Base-by-base conservation (phyloP, 2,113 vertebrate genomes). In the Oceanites oceanicus region DNA sequence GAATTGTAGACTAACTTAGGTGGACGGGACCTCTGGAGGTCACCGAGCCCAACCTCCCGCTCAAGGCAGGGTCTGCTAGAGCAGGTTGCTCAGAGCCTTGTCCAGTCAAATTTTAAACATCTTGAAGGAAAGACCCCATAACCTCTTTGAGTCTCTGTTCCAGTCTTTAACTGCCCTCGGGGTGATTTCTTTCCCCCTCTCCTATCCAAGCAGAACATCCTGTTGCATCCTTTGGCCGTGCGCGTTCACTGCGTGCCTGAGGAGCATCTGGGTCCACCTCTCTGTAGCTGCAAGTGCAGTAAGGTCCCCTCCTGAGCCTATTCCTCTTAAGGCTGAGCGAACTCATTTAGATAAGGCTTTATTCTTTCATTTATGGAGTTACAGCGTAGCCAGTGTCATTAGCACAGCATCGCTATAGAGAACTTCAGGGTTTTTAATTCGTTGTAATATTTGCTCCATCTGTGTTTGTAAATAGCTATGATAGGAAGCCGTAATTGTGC, bases 161-260 rank as follows among this genome's bases (percentile, higher is more conserved):
- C n/a, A 53, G 21, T 27, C 13, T 71, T 58, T 66, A 76, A 20
- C 9, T 21, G 30, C 36, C 34, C 45, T 47, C 10, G 6, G 8
- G 47, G 11, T 50, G 68, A 66, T 6, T 65, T 56, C 11, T 3
- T 3, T 1, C 1, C 16, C 14, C 19, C 6, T 38, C 15, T 79
- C 63, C 55, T 47, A 22, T 50, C 32, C 38, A 45, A 29, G 13
- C 63, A 36, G 44, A 61, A 8, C 19, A 29, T 18, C 27, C 13
- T 22, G 15, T 19, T 45, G 25, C 27, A 25, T 8, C 8, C 10
- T 40, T 55, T 59, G 59, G 71, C 44, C 9, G 0, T 26, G 58
- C 2, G 6, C 1, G 0, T 26, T 76, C 4, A 0, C 18, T 36
- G 22, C 3, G 19, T 83, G 71, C 40, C 70, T 4, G 19, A 36